Conservation (phyloP, 2,888 invertebrate species). For the Dendrolimus houi region DNA sequence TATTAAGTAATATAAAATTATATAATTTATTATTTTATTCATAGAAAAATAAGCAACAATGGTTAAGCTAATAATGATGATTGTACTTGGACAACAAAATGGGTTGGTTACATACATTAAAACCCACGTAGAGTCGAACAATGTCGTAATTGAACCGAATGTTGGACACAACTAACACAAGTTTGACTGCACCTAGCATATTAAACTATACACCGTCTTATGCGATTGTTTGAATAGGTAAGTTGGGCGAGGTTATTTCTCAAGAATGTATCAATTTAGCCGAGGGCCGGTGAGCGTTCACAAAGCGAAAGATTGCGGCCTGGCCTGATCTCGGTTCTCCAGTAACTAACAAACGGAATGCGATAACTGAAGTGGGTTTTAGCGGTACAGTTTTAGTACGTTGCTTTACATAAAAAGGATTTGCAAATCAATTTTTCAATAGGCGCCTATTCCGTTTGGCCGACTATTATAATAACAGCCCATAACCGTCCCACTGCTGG, state of each 20-base stretch:
- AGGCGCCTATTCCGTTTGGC: no score
- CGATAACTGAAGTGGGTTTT: slow-evolving; percentile 64
- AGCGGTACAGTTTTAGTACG: slow-evolving; percentile 19
- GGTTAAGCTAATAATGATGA: no score
- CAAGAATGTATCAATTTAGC: slow-evolving; percentile 70
- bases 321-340: slow-evolving; percentile 47
- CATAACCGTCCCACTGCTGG: no score
- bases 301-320: slow-evolving; percentile 57
- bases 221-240: slow-evolving; percentile 64
- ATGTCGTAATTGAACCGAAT: neutral
- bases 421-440: no score
- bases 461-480: no score
- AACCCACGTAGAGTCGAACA: no score
- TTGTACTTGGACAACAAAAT: no score
- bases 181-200: neutral
- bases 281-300: slow-evolving; percentile 54
- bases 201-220: slow-evolving; percentile 35
- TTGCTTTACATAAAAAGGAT: neutral
- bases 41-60: no score
- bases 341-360: slow-evolving; percentile 60
- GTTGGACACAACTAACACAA: neutral
- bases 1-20: no score
- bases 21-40: no score
- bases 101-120: no score
- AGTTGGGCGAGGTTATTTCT: slow-evolving; percentile 69